A percentile compares a stretch with the other conserved stretches of the same genome.
Conservation (phyloP, 2,113 vertebrate genomes). For the Ptychochromis oligacanthus region DNA sequence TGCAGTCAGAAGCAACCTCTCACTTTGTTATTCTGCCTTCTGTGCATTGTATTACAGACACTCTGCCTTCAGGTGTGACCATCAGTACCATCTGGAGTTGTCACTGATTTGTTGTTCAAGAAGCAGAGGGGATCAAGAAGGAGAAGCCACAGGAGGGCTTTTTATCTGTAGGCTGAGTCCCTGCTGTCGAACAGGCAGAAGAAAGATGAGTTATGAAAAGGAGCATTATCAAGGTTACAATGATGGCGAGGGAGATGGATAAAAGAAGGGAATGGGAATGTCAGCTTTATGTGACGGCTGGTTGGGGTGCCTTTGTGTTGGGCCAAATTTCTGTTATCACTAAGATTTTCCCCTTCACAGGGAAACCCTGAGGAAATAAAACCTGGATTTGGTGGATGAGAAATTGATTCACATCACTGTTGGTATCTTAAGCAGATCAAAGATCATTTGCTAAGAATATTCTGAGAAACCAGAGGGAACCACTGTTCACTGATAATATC, state of each 20-base stretch:
- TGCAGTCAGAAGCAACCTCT: slow-evolving; percentile 41
- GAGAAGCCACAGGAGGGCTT: slow-evolving; percentile 27
- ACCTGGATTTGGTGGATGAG: background rate
- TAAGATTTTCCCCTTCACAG: background rate
- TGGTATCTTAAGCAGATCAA: slow-evolving; percentile 15
- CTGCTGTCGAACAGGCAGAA: slow-evolving; percentile 46
- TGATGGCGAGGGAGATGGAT: slow-evolving; percentile 23
- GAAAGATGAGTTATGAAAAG: slow-evolving; percentile 49
- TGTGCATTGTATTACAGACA: background rate
- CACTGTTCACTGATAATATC: background rate
- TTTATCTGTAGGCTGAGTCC: background rate
- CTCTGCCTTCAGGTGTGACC: slow-evolving; percentile 12
- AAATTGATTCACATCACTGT: slow-evolving; percentile 1
- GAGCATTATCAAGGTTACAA: slow-evolving; percentile 44
- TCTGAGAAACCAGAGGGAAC: background rate
- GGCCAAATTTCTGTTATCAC: background rate
- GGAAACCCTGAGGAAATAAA: background rate
- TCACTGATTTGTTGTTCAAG: slow-evolving; percentile 41
- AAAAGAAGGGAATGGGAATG: slow-evolving; percentile 24
- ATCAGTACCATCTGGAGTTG: slow-evolving; percentile 59
- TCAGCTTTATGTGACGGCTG: slow-evolving; percentile 64
- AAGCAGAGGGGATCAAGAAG: slow-evolving; percentile 52
- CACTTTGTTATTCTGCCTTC: slow-evolving; percentile 4
- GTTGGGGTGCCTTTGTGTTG: slow-evolving; percentile 3
- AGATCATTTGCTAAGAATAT: background rate